Base-by-base conservation (phyloP, 2,113 vertebrate species). In the Myrmecophaga tridactyla region DNA sequence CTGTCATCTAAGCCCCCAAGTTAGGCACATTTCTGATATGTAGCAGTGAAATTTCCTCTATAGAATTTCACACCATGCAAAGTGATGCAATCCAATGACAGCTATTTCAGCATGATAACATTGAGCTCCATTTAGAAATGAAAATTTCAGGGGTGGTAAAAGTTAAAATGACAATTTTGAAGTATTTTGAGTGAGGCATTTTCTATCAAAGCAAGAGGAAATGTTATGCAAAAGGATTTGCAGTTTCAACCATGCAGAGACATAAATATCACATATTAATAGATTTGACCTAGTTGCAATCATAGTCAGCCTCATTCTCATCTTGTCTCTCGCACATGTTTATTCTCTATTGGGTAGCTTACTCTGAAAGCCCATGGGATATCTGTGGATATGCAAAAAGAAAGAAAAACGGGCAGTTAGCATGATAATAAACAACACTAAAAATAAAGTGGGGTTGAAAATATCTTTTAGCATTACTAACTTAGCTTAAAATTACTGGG, bases 181-280 rank as follows among this genome's bases (percentile, higher is more conserved):
- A 96, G 58, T 95, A 95, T 94, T 92, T 82, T 82, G 48, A 96
- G 63, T 95, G 69, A 90, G 63, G 86, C 96, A 89, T 95, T 85
- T 94, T 96, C 90, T 92, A 90, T 94, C 90, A 97, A 96, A 96
- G 96, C 73, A 90, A 86, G 84, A 96, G 82, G 94, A 97, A 97
- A 96, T 97, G 95, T 97, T 96, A 95, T 94, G 96, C 87, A 97
- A 96, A 97, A 90, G 69, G 88, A 97, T 97, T 97, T 97, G 67
- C 90, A 96, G 96, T 89, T 96, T 95, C 82, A 96, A 95, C 90
- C 90, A 96, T 96, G 88, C 77, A 70, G 94, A 97, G 96, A 97
- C 96, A 96, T 97, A 97, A 96, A 97, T 97, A 96, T 96, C 96
- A 95, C 90, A 91, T 96, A 97, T 97, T 97, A 97, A 97, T 97